Evolutionary conservation across 2,113 vertebrate genomes (phyloP).

Genomic region (Solenodon paradoxus): DNA sequence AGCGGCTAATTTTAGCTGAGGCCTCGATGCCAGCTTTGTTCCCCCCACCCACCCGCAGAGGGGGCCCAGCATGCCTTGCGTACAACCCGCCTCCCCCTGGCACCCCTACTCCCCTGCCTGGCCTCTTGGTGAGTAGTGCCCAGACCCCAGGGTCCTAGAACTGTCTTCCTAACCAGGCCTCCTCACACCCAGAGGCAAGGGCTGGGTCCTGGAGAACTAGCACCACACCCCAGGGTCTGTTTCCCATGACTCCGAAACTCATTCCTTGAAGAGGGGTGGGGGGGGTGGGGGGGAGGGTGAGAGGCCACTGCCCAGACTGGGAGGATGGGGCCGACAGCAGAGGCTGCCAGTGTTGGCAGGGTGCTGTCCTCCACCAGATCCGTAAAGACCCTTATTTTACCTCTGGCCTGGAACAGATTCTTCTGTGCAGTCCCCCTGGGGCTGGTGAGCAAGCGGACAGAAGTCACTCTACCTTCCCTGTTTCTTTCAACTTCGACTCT

Average conservation of each 20-base stretch:
- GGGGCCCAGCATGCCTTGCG: slow-evolving; percentile 78
- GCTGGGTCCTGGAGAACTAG: slow-evolving; percentile 29
- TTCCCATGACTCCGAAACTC: slow-evolving; percentile 37
- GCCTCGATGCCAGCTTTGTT: slow-evolving; percentile 80
- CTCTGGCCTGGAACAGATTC: not conserved
- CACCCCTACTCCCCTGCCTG: slow-evolving; percentile 61
- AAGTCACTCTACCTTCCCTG: not conserved
- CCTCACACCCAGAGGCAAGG: slow-evolving; percentile 50
- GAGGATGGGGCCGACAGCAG: slow-evolving; percentile 18
- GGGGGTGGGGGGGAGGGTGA: not conserved
- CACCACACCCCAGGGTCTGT: not conserved
- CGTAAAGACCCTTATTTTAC: slow-evolving; percentile 42
- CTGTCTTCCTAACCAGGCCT: slow-evolving; percentile 32
- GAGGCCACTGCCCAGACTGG: slow-evolving; percentile 51
- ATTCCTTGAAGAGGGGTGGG: slow-evolving; percentile 17
- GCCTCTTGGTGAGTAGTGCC: slow-evolving; percentile 62
- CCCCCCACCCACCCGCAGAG: slow-evolving; percentile 76
- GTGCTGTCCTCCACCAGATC: not conserved
- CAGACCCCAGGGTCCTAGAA: slow-evolving; percentile 63
- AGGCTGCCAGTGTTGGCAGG: slow-evolving; percentile 14
- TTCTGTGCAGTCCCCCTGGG: not conserved
- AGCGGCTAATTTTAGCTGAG: slow-evolving; percentile 80
- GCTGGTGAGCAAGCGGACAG: not conserved
- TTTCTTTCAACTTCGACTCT: slow-evolving; percentile 31
- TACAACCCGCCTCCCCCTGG: slow-evolving; percentile 69